Conservation (phyloP, 2,113 vertebrate genomes). For the Colistium nudipinnis region DNA sequence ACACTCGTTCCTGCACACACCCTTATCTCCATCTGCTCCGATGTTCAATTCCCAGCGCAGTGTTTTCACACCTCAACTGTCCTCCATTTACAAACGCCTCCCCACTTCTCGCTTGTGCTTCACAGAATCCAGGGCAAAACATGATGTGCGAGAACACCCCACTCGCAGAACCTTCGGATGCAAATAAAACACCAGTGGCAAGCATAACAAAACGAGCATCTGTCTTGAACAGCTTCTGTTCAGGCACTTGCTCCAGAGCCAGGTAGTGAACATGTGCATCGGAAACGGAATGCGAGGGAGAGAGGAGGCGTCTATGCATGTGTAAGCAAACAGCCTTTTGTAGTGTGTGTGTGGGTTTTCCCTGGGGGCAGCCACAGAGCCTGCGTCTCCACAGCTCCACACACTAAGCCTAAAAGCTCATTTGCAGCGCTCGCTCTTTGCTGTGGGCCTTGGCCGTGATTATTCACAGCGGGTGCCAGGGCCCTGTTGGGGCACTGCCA, state of each 20-base stretch:
- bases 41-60: constrained; percentile 47
- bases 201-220: constrained; percentile 52
- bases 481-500: constrained; percentile 60
- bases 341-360: constrained; percentile 67
- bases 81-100: constrained; percentile 61
- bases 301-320: constrained; percentile 45
- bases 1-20: constrained; percentile 61
- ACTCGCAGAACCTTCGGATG: constrained; percentile 52
- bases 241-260: constrained; percentile 62
- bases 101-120: constrained; percentile 46
- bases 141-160: constrained; percentile 52
- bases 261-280: constrained; percentile 68
- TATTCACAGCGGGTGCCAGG: constrained; percentile 73
- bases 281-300: constrained; percentile 62
- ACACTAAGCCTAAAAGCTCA: constrained; percentile 75
- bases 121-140: constrained; percentile 61
- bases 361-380: constrained; percentile 60
- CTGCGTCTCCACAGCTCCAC: constrained; percentile 59
- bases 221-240: constrained; percentile 67
- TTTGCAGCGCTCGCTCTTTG: constrained; percentile 59
- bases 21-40: constrained; percentile 66
- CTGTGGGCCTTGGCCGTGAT: constrained; percentile 67
- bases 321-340: constrained; percentile 72
- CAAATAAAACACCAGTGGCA: constrained; percentile 60
- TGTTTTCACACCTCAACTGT: constrained; percentile 69